A percentile compares a stretch with the other conserved stretches of the same genome.
Conservation (phyloP, 2,888 invertebrate genomes). For the Melieria omissa region DNA sequence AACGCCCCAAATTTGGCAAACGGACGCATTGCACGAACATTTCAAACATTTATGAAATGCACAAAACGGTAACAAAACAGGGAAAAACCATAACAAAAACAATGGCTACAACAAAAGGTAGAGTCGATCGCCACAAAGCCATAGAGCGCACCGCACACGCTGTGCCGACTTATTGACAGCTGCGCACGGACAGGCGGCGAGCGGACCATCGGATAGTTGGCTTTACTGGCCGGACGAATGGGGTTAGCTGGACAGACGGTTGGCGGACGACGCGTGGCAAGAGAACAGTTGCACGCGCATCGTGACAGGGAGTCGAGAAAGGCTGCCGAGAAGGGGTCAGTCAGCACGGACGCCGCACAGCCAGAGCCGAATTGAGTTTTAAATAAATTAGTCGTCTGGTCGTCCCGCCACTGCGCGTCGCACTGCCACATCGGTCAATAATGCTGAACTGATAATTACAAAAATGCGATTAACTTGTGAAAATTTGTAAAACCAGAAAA, state of each 20-base stretch:
- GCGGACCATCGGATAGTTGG: background rate
- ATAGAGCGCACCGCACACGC: background rate
- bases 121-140: too few relatives aligned
- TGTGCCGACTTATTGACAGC: slow-evolving; percentile 38
- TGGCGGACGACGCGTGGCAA: too few relatives aligned
- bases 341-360: slow-evolving; percentile 7
- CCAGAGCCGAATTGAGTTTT: slow-evolving; percentile 11
- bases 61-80: too few relatives aligned
- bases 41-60: too few relatives aligned
- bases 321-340: background rate
- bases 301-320: too few relatives aligned
- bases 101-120: background rate
- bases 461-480: slow-evolving; percentile 29
- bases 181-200: slow-evolving; percentile 16
- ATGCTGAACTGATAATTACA: slow-evolving; percentile 10
- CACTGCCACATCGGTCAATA: slow-evolving; percentile 1
- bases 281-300: too few relatives aligned
- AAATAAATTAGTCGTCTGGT: slow-evolving; percentile 12
- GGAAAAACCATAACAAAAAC: background rate
- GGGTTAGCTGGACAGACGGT: too few relatives aligned
- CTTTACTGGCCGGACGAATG: too few relatives aligned
- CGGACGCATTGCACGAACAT: too few relatives aligned
- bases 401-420: too few relatives aligned
- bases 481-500: slow-evolving; percentile 10
- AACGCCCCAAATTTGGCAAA: slow-evolving; percentile 13